Conservation (phyloP, 2,113 vertebrate species). For the Ptilonorhynchus violaceus region DNA sequence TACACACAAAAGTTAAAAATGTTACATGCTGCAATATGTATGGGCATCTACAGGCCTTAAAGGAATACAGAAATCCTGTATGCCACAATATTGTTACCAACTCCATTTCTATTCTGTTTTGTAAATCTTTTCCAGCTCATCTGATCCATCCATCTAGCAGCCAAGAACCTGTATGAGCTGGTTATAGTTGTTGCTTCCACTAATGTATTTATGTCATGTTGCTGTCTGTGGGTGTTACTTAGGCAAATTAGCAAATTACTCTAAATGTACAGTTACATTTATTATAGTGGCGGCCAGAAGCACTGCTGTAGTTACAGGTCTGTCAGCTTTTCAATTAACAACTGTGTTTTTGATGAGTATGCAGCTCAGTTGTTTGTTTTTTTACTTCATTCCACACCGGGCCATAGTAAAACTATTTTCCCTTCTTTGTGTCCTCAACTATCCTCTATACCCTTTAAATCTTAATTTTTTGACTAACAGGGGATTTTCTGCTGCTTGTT, state of each 20-base stretch:
- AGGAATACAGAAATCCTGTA: not conserved
- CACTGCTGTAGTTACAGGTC: slow-evolving; percentile 16
- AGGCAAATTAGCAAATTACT: slow-evolving; percentile 72
- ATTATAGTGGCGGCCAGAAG: slow-evolving; percentile 13
- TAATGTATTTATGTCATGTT: slow-evolving; percentile 58
- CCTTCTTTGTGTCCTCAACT: not conserved
- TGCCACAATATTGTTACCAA: not conserved
- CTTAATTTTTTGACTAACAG: not conserved
- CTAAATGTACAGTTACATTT: slow-evolving; percentile 57
- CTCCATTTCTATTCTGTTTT: not conserved
- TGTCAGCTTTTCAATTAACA: slow-evolving; percentile 50
- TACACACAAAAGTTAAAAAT: not conserved
- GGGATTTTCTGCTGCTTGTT: not conserved
- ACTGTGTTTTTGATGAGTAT: slow-evolving; percentile 43
- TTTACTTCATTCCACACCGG: not conserved
- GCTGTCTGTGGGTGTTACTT: slow-evolving; percentile 63
- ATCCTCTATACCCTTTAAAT: not conserved
- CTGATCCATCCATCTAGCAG: slow-evolving; percentile 23
- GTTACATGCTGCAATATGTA: not conserved
- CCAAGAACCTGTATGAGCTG: not conserved
- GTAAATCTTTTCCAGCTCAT: slow-evolving; percentile 26
- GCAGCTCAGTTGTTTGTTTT: slow-evolving; percentile 12
- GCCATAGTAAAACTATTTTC: not conserved
- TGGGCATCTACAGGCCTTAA: not conserved
- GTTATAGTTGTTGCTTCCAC: slow-evolving; percentile 35